Evolutionary conservation across 1,140 invertebrate genomes (phyloP).

Genomic region (Adelges cooleyi): DNA sequence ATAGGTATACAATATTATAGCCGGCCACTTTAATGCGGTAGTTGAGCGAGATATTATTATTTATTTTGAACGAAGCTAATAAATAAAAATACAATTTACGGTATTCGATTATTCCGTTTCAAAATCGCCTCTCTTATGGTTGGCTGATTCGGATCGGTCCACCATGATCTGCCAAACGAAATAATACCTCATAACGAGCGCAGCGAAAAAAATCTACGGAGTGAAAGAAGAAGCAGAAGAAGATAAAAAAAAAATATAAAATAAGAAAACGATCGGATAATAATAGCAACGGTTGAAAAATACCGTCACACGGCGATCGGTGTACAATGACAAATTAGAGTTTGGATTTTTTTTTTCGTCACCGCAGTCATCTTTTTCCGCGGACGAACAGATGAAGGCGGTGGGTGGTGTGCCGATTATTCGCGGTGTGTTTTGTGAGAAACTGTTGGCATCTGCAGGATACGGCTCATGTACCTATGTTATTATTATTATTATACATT

Average conservation of each 20-base stretch:
- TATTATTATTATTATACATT: neutral
- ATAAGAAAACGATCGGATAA: conserved; percentile 21
- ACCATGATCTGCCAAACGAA: conserved; percentile 21
- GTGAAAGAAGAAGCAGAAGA: neutral
- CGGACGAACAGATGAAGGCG: neutral
- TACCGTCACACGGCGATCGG: conserved; percentile 23
- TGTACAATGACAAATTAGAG: conserved; percentile 25
- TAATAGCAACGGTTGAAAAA: conserved; percentile 27
- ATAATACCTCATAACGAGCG: conserved; percentile 26
- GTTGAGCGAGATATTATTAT: neutral
- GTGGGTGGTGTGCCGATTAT: conserved; percentile 7
- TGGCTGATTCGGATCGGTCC: conserved; percentile 27
- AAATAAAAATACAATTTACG: conserved; percentile 28
- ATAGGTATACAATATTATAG: too few species aligned
- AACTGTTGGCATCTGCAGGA: neutral
- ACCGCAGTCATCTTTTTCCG: conserved; percentile 12
- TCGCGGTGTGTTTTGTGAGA: conserved; percentile 22
- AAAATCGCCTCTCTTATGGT: conserved; percentile 23
- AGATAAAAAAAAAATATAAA: conserved; percentile 6
- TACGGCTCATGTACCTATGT: neutral
- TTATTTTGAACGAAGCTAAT: conserved; percentile 12
- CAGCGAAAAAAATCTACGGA: conserved; percentile 17
- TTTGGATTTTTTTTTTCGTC: conserved; percentile 1
- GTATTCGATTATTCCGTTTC: conserved; percentile 28
- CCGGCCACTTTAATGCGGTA: too few species aligned